These are phyloP conservation scores for Liolophura sinensis DNA, from an alignment of 1,140 invertebrate species.

Conservation along the genomic window DNA sequence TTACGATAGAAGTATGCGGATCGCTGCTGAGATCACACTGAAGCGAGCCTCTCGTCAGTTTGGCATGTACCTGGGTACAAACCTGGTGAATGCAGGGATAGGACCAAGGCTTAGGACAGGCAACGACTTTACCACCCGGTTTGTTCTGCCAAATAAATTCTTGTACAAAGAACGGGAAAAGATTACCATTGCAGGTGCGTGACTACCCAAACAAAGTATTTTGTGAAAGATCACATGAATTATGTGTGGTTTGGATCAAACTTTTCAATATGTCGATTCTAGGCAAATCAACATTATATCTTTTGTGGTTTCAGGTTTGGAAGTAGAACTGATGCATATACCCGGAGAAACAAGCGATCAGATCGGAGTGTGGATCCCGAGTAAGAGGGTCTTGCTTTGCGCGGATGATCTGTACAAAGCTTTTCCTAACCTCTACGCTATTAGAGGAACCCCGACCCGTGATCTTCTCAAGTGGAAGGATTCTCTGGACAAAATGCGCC, in stretches of 20 bases:
- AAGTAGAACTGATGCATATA: constrained; percentile 39
- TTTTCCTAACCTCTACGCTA: constrained; percentile 50
- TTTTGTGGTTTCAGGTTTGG: constrained; percentile 21
- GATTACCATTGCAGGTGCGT: constrained; percentile 29
- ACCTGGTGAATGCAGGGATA: constrained; percentile 34
- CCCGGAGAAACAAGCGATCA: constrained; percentile 48
- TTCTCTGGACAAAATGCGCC: constrained; percentile 39
- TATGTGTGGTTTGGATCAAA: neutral
- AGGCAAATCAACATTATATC: neutral
- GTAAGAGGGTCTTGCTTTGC: constrained; percentile 29
- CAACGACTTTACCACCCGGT: constrained; percentile 9
- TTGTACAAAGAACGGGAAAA: constrained; percentile 20
- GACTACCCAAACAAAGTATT: neutral
- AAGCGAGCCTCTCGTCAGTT: constrained; percentile 38
- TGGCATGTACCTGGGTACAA: constrained; percentile 27
- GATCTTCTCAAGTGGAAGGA: constrained; percentile 34
- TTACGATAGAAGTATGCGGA: constrained; percentile 15
- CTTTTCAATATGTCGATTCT: neutral
- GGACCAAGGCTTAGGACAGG: constrained; percentile 23
- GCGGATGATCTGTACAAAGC: constrained; percentile 45
- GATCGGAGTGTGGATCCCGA: constrained; percentile 43
- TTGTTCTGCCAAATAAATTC: constrained; percentile 33
- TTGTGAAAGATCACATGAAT: neutral
- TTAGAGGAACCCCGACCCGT: constrained; percentile 39
- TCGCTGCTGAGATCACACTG: constrained; percentile 15